Evolutionary conservation across 1,140 invertebrate species (phyloP).

Genomic region (Anastrepha ludens): DNA sequence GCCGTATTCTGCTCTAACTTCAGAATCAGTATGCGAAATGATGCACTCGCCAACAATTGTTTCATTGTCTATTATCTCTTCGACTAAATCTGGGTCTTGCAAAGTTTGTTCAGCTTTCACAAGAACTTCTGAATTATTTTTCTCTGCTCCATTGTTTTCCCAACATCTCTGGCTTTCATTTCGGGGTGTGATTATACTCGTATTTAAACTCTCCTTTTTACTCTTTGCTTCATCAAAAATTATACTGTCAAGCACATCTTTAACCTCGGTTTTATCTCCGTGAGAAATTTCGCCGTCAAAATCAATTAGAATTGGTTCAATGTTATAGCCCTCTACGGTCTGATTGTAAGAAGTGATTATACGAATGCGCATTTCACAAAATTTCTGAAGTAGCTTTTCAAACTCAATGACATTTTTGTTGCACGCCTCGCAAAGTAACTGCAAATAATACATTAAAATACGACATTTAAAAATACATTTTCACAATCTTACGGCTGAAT

Average conservation of each 20-base stretch:
- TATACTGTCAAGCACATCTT: not conserved
- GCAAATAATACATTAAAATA: not conserved
- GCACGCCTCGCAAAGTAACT: slow-evolving; percentile 57
- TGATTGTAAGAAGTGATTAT: slow-evolving; percentile 15
- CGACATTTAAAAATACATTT: not conserved
- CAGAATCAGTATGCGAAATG: not conserved
- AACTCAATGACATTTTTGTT: slow-evolving; percentile 55
- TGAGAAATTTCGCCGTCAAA: not conserved
- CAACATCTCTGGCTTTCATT: not conserved
- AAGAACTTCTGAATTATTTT: not conserved
- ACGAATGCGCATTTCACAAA: not conserved
- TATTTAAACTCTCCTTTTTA: not conserved
- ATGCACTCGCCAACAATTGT: not conserved
- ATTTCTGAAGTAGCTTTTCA: slow-evolving; percentile 54
- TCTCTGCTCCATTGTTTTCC: not conserved
- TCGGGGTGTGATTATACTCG: no score
- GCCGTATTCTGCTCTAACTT: not conserved
- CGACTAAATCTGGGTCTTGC: not conserved
- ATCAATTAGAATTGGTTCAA: slow-evolving; percentile 53
- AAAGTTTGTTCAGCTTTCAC: not conserved
- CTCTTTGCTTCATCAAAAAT: not conserved
- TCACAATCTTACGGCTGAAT: slow-evolving; percentile 54
- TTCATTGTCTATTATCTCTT: not conserved
- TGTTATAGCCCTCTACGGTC: slow-evolving; percentile 45
- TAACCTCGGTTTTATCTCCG: not conserved